A percentile compares a stretch with the other conserved stretches of the same genome.
phyloP scores from a whole-genome alignment of 2,888 invertebrate species.

The Ichneumoninae sp. region DNA sequence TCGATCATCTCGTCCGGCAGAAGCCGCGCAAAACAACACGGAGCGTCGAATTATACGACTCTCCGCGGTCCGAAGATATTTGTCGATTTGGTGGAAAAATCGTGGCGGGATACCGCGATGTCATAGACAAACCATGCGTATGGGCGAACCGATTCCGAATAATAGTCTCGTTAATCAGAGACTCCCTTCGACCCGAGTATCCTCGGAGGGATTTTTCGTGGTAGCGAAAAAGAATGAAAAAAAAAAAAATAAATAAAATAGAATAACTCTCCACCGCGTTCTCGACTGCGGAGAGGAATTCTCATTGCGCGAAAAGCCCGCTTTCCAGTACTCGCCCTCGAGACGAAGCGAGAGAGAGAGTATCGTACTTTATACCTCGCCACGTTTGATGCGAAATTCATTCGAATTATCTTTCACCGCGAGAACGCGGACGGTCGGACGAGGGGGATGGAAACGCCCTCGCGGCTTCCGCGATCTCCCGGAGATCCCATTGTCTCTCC shows the following conservation, averaged over 20 bases:
- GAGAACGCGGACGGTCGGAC: slow-evolving; percentile 45
- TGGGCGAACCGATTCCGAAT: slow-evolving; percentile 45
- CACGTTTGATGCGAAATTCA: slow-evolving; percentile 68
- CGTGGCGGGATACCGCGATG: neutral
- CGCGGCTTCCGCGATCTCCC: slow-evolving; percentile 44
- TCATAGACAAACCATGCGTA: slow-evolving; percentile 54
- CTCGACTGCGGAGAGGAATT: slow-evolving; percentile 32
- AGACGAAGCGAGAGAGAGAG: neutral
- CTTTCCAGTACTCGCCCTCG: neutral
- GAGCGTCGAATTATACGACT: neutral
- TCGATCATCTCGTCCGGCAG: too few species aligned
- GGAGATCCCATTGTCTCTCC: slow-evolving; percentile 4
- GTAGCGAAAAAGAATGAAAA: slow-evolving; percentile 13
- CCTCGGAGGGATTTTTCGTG: slow-evolving; percentile 28
- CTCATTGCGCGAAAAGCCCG: slow-evolving; percentile 17
- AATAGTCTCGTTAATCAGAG: slow-evolving; percentile 64
- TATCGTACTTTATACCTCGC: neutral
- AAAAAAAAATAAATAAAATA: slow-evolving; percentile 4
- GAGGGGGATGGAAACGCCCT: slow-evolving; percentile 61
- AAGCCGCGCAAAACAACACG: neutral
- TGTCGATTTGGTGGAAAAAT: slow-evolving; percentile 32
- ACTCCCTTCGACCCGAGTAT: slow-evolving; percentile 12
- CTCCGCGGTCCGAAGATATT: slow-evolving; percentile 26
- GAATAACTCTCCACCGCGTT: neutral
- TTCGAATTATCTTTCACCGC: slow-evolving; percentile 71